These are phyloP conservation scores for Drosophila miranda DNA, from an alignment of 1,140 invertebrate genomes.

Conservation along the genomic window DNA sequence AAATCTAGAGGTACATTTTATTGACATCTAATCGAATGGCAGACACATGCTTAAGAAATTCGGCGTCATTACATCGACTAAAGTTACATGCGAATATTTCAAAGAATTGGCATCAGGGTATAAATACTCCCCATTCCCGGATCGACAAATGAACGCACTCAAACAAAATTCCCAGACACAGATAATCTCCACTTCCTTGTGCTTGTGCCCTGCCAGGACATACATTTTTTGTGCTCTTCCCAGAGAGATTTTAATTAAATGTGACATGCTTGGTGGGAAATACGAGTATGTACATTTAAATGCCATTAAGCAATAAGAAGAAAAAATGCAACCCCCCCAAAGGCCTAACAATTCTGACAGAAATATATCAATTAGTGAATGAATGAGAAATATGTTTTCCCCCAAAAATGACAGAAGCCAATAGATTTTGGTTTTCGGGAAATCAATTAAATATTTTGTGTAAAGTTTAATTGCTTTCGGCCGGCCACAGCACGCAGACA, in stretches of 20 bases:
- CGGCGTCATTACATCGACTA: too few species aligned
- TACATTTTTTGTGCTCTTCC: too few species aligned
- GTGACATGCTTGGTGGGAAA: not conserved
- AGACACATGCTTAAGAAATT: too few species aligned
- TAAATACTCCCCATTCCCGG: too few species aligned
- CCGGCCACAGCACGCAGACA: constrained; percentile 6
- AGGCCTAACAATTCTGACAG: not conserved
- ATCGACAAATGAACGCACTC: too few species aligned
- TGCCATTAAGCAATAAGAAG: constrained; percentile 18
- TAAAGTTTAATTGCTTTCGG: constrained; percentile 48
- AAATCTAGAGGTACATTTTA: too few species aligned
- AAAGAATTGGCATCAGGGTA: too few species aligned
- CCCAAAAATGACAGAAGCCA: constrained; percentile 22
- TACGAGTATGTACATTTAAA: not conserved
- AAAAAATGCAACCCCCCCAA: not conserved
- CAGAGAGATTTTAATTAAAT: constrained; percentile 18
- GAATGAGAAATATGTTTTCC: constrained; percentile 1
- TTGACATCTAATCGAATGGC: too few species aligned
- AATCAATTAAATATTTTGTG: constrained; percentile 48
- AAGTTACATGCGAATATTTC: too few species aligned
- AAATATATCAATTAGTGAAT: constrained; percentile 43
- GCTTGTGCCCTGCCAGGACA: not conserved
- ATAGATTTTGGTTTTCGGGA: constrained; percentile 15
- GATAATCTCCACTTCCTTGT: too few species aligned
- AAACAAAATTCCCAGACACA: too few species aligned